Evolutionary conservation across 2,113 vertebrate species (phyloP), one percentile per base, ranked within the genome.

Genomic region (Pseudorasbora parva): DNA sequence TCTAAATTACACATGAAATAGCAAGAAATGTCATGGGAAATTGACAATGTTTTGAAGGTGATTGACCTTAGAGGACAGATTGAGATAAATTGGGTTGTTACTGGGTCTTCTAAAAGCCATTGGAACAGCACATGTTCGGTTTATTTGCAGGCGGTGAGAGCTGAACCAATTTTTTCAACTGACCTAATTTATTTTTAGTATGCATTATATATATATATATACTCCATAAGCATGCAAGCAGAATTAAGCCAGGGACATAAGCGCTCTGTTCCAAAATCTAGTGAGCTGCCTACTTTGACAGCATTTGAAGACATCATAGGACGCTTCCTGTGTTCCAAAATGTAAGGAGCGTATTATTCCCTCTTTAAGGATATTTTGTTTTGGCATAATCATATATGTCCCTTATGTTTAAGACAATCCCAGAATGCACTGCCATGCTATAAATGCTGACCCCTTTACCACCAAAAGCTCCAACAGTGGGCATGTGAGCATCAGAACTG

Each of bases 11-110:
- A 66, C 17, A 49, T 79, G 23, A 49, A 49, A 51, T 49, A 43
- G 30, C 79, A 37, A 81, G 30, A 81, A 69, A 81, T 81, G 64
- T 81, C 47, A 81, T 41, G 27, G 27, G 59, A 79, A 81, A 56
- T 54, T 69, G 30, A 81, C 45, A 69, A 30, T 17, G 1, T 49
- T 66, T 66, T 66, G 60, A 51, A 80, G 27, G 60, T 69, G 64
- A 69, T 21, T 81, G 79, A 54, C 64, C 62, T 81, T 81, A 68
- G 5, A 21, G 47, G 45, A 41, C 64, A 69, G 21, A 81, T 81
- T 79, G 59, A 79, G 59, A 79, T 66, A 49, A 64, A 79, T 51
- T 79, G 25, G 25, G 43, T 30, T 66, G 9, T 49, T 49, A 47
- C 59, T 25, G 27, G 56, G 23, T 78, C 77, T 14, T 43, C 37